Conservation (phyloP, 2,113 vertebrate genomes). For the Origma solitaria region DNA sequence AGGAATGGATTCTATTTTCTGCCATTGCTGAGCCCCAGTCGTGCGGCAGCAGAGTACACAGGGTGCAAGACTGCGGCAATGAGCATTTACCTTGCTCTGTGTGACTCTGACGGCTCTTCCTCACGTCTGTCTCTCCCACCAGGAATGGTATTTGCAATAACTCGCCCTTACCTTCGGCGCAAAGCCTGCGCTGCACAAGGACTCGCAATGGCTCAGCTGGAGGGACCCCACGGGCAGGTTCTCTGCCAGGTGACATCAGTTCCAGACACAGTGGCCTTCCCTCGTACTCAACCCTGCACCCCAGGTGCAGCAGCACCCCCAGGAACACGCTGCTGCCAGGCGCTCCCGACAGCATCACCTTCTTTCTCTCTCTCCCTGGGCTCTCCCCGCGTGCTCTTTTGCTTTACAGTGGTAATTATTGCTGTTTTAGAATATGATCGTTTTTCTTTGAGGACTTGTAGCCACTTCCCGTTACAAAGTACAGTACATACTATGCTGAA, state of each 20-base stretch:
- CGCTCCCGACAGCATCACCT: background rate
- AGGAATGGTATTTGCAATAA: background rate
- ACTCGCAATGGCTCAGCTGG: background rate
- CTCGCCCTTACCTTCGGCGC: background rate
- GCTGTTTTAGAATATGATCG: constrained; percentile 56
- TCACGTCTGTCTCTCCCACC: background rate
- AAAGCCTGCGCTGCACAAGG: background rate
- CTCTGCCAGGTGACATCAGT: background rate
- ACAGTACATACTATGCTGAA: constrained; percentile 60
- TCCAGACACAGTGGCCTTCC: background rate
- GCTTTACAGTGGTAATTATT: constrained; percentile 70
- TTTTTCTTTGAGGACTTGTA: constrained; percentile 31
- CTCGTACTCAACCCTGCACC: background rate
- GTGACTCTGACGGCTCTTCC: background rate
- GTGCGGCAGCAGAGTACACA: background rate
- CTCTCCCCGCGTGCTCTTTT: background rate
- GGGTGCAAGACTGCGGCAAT: fast-evolving
- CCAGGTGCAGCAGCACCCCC: background rate
- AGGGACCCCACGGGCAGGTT: background rate
- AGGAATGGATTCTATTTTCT: background rate
- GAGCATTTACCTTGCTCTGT: background rate
- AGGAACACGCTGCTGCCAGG: background rate
- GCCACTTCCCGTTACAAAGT: constrained; percentile 31
- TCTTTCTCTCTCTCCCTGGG: background rate
- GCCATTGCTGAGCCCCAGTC: background rate